Base-by-base conservation (phyloP, 2,888 invertebrate species). In the Scrobipalpa costella region DNA sequence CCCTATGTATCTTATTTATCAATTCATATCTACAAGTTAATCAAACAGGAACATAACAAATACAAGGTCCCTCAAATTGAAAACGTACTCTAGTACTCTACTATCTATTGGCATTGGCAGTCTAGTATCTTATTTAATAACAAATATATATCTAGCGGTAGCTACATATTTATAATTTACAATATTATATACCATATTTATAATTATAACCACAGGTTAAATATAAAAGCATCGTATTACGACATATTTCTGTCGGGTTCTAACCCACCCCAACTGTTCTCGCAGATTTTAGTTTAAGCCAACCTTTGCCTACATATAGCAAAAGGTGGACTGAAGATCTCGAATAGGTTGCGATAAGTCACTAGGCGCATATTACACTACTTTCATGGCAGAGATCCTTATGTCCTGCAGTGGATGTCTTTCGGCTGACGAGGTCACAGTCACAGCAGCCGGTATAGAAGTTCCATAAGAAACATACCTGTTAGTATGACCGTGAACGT, bases 91-190 rank as follows among this genome's bases (percentile, higher is more conserved):
- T 15, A 44, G 27, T 27, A 27, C 27, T 27, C n/a, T n/a, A n/a
- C 40, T 44, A 44, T 44, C 15, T 44, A 44, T 44, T 44, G 44
- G 44, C 44, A 44, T 44, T 44, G 44, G 44, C 44, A 44, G 44
- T 44, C n/a, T 44, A 44, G 44, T 44, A 44, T n/a, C 44, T 44
- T 44, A 44, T 44, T 44, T 15, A 44, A 6, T 15, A 15, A 44
- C 44, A 40, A 40, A 40, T n/a, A 44, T 44, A 7, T 44, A 44
- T 44, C 44, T 44, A 7, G 15, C 44, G 44, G 6, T 44, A 9
- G n/a, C n/a, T 15, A 44, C 44, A n/a, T 44, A 44, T 44, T 44
- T 15, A 44, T 44, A 5, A 15, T 44, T n/a, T 15, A n/a, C 6
- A 44, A 44, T 44, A 44, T 44, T 3, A 44, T 44, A 44, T 15